A percentile compares a stretch with the other conserved stretches of the same genome.
Conservation (phyloP, 2,113 vertebrate genomes). For the Neopipo cinnamomea region DNA sequence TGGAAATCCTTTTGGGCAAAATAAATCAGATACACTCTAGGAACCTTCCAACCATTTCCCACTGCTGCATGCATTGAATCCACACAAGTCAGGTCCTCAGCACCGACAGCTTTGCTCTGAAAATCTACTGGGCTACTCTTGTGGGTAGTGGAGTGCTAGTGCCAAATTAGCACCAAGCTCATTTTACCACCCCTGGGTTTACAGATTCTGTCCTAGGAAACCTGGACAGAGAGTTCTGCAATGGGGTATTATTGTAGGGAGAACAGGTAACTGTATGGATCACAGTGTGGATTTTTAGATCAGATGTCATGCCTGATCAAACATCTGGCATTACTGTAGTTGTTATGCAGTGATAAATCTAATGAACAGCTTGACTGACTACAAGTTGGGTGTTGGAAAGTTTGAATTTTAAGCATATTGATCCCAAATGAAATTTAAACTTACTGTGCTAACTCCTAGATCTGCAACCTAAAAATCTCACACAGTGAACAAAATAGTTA, state of each 20-base stretch:
- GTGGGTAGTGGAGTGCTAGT: background rate
- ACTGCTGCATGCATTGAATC: background rate
- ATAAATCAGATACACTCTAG: background rate
- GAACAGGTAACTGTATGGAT: background rate
- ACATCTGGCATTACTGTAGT: background rate
- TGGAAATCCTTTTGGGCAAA: background rate
- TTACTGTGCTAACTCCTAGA: background rate
- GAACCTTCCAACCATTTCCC: background rate
- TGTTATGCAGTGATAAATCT: background rate
- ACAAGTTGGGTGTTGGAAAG: background rate
- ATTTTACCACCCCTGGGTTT: background rate
- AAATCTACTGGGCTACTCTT: background rate
- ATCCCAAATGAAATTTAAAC: background rate
- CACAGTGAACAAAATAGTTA: background rate
- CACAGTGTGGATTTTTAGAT: background rate
- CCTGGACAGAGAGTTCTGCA: background rate
- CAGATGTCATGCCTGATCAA: background rate
- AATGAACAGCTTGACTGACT: background rate
- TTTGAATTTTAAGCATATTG: background rate
- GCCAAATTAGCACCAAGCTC: background rate
- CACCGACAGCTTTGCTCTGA: background rate
- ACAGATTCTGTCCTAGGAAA: background rate
- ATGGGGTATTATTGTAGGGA: background rate
- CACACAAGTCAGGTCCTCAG: background rate
- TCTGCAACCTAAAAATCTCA: background rate